Conservation (phyloP, 2,797 vertebrate genomes). For the Betta splendens region DNA sequence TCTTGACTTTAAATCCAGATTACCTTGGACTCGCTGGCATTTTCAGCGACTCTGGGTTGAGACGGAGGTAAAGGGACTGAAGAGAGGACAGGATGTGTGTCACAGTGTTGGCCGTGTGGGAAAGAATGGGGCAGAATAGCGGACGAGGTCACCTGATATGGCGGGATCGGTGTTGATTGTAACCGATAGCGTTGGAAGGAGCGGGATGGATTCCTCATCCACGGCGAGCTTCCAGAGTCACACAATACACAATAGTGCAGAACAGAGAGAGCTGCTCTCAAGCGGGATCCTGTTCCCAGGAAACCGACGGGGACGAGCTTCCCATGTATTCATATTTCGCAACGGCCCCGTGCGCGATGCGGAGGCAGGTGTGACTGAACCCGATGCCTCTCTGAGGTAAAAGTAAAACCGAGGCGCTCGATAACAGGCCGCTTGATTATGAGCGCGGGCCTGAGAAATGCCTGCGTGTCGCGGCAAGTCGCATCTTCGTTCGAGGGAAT, state of each 20-base stretch:
- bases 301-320: conserved; percentile 53
- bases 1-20: conserved; percentile 1
- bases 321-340: conserved; percentile 67
- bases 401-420: conserved; percentile 5
- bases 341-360: conserved; percentile 21
- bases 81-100: conserved; percentile 38
- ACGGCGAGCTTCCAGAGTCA: conserved; percentile 65
- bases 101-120: conserved; percentile 62
- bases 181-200: conserved; percentile 71
- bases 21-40: conserved; percentile 15
- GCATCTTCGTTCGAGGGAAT: conserved; percentile 53
- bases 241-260: conserved; percentile 69
- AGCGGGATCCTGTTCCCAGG: conserved; percentile 70
- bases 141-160: conserved; percentile 68
- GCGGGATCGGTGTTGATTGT: conserved; percentile 69
- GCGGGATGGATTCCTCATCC: conserved; percentile 65
- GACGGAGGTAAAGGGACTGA: conserved; percentile 19
- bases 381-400: conserved; percentile 16
- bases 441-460: conserved; percentile 20
- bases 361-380: background rate
- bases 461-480: conserved; percentile 57
- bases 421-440: conserved; percentile 8
- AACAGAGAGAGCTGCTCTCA: conserved; percentile 57
- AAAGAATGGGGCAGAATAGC: conserved; percentile 69
- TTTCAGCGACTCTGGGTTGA: conserved; percentile 11